These are phyloP conservation scores for Elmis aenea DNA, from an alignment of 2,888 invertebrate genomes.

Conservation along the genomic window DNA sequence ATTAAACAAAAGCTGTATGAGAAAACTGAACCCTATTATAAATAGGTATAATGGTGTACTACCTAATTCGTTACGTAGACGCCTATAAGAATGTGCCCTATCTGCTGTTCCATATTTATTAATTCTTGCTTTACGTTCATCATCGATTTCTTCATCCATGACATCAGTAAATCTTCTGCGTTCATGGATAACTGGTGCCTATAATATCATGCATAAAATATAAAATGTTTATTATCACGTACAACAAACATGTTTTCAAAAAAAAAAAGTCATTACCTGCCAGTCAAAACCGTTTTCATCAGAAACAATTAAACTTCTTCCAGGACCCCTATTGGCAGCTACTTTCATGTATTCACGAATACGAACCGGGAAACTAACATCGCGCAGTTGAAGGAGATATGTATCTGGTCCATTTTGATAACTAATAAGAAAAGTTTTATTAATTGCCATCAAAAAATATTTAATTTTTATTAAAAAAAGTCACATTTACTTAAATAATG, in stretches of 20 bases:
- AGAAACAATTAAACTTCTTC: slow-evolving; percentile 60
- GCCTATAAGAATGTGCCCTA: slow-evolving; percentile 53
- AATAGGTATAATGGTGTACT: slow-evolving; percentile 7
- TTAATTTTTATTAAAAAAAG: no score
- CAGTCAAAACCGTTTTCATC: slow-evolving; percentile 71
- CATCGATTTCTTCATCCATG: slow-evolving; percentile 94
- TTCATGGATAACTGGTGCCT: slow-evolving; percentile 85
- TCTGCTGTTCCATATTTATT: slow-evolving; percentile 69
- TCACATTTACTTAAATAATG: no score
- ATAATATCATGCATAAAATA: no score
- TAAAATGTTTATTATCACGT: slow-evolving; percentile 1
- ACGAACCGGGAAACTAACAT: slow-evolving; percentile 91
- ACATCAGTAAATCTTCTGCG: slow-evolving; percentile 87
- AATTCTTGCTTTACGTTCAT: slow-evolving; percentile 77
- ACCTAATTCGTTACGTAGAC: slow-evolving; percentile 79
- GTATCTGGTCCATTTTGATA: slow-evolving; percentile 97
- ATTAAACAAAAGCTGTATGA: no score
- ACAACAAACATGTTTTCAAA: slow-evolving; percentile 1
- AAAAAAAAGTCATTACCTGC: slow-evolving; percentile 54
- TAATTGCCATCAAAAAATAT: no score
- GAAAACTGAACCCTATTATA: no score
- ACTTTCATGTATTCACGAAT: slow-evolving; percentile 92
- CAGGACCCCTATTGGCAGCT: slow-evolving; percentile 72
- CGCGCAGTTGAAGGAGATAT: slow-evolving; percentile 87
- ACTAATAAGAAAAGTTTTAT: slow-evolving; percentile 51